A percentile compares a stretch with the other conserved stretches of the same genome.
phyloP scores from a whole-genome alignment of 2,113 vertebrate genomes.

The Ranitomeya imitator region DNA sequence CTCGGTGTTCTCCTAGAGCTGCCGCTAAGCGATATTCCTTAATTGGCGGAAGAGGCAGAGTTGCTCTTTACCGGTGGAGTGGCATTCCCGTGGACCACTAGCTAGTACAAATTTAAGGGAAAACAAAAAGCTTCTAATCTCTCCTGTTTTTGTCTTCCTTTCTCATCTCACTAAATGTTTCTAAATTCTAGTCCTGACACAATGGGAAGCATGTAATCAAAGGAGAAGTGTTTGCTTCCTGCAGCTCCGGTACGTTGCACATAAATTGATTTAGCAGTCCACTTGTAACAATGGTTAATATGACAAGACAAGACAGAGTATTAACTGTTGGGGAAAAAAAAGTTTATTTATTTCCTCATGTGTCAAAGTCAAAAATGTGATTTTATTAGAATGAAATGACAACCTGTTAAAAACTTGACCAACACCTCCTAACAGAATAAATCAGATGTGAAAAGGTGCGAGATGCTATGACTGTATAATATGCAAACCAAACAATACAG shows the following conservation, averaged over 20 bases:
- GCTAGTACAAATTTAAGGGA: constrained; percentile 64
- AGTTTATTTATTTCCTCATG: not conserved
- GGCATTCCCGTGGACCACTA: constrained; percentile 65
- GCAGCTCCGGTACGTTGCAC: not conserved
- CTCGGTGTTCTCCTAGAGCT: constrained; percentile 68
- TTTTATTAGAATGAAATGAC: too few species aligned
- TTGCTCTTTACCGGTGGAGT: constrained; percentile 65
- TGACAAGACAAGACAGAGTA: not conserved
- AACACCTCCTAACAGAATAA: too few species aligned
- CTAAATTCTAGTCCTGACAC: not conserved
- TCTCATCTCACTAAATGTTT: not conserved
- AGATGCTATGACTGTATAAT: too few species aligned
- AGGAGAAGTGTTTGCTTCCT: not conserved
- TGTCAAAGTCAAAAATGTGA: too few species aligned
- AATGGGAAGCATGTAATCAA: not conserved
- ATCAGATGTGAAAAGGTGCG: too few species aligned
- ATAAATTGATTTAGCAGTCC: constrained; percentile 4
- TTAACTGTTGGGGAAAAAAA: not conserved
- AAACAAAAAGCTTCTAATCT: constrained; percentile 62
- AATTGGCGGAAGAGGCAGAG: constrained; percentile 64
- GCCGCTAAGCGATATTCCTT: constrained; percentile 70
- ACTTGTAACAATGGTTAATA: not conserved
- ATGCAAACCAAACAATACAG: too few species aligned
- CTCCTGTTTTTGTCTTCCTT: not conserved
- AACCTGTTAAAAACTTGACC: too few species aligned